Evolutionary conservation across 2,888 invertebrate species (phyloP), one percentile per base, ranked within the genome.

Genomic region (Acleris literana): DNA sequence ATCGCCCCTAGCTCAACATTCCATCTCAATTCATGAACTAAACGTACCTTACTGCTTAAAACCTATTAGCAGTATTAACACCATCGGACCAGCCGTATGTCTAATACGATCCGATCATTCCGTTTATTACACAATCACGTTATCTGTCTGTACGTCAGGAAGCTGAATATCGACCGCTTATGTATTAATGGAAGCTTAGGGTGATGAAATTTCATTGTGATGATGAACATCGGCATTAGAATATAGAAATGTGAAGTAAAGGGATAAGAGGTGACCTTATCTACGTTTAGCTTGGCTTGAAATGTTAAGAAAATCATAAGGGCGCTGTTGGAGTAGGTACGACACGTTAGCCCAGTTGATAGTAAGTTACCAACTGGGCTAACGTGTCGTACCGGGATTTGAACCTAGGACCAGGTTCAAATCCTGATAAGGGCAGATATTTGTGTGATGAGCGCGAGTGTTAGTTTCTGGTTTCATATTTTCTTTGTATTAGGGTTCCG

Each of bases 41-140:
- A 46, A 44, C 59, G 49, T 82, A 80, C 77, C 83, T 83, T 81
- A 82, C 39, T 39, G 18, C 81, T 76, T 78, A 81, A 83, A 85
- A 80, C 85, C 85, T 86, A 86, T 88, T 86, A 85, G 79, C 80
- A 75, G 85, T 86, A 86, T 88, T 86, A 85, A 79, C 80, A 76
- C 81, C 83, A 84, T 80, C 83, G 78, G 77, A 63, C 70, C 77
- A 75, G 74, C 79, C 86, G 82, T 85, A 86, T 80, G 87, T 87
- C 87, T 89, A 88, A 90, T 88, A 83, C 88, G 87, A 89, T 87
- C 80, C 78, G 77, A 87, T 86, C 83, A 84, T 87, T 84, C 87
- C 87, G 86, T 85, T 87, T 85, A 87, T 85, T 84, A 83, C 85
- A 85, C 86, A 86, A 88, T 85, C 84, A 79, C 78, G 85, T 85